These are phyloP conservation scores for Portevinia maculata DNA, from an alignment of 2,888 invertebrate genomes.

Conservation along the genomic window DNA sequence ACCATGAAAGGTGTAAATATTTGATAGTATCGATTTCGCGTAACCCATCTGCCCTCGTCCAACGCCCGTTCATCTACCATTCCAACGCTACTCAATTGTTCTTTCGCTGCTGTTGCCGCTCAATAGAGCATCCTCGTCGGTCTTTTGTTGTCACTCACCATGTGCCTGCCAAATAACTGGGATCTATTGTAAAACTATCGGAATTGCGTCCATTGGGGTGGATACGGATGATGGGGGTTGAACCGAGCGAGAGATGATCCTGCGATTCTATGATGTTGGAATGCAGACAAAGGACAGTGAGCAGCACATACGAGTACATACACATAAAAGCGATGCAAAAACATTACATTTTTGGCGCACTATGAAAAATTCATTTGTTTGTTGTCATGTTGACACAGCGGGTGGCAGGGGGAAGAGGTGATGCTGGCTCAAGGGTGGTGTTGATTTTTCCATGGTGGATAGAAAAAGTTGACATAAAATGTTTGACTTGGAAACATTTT, in stretches of 20 bases:
- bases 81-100: conserved; percentile 49
- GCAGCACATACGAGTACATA: conserved; percentile 3
- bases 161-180: conserved; percentile 63
- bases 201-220: conserved; percentile 25
- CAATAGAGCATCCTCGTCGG: conserved; percentile 52
- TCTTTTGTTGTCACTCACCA: conserved; percentile 63
- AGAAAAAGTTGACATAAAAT: conserved; percentile 72
- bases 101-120: conserved; percentile 35
- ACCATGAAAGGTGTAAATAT: conserved; percentile 74
- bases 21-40: conserved; percentile 73
- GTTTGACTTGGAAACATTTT: conserved; percentile 62
- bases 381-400: conserved; percentile 61
- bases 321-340: conserved; percentile 54
- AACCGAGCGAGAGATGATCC: conserved; percentile 55
- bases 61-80: not conserved
- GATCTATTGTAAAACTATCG: conserved; percentile 70
- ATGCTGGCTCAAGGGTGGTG: conserved; percentile 10
- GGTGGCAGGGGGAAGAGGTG: conserved; percentile 10
- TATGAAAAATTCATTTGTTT: conserved; percentile 74
- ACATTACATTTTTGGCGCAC: conserved; percentile 55
- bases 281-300: conserved; percentile 66
- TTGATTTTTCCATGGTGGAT: conserved; percentile 55
- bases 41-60: conserved; percentile 9
- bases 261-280: conserved; percentile 40
- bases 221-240: not conserved